Evolutionary conservation across 2,888 invertebrate species (phyloP).

Genomic region (Heteropelma amictum): DNA sequence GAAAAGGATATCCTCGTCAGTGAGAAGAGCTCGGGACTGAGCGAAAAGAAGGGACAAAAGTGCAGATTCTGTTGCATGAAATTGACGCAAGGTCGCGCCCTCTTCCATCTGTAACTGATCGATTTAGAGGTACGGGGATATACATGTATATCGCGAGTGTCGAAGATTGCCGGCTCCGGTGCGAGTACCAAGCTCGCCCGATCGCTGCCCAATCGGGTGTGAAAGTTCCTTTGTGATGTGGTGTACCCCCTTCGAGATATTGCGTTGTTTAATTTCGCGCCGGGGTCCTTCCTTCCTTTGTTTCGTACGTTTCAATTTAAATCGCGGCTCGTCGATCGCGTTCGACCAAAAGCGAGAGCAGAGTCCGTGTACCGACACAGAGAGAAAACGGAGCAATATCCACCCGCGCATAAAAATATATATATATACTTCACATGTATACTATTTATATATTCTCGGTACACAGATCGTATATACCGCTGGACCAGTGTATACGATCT

Average conservation of each 20-base stretch:
- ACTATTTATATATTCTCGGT: neutral
- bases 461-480: neutral
- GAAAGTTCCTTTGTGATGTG: conserved; percentile 72
- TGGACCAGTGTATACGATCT: neutral
- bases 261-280: conserved; percentile 76
- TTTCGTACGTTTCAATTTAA: conserved; percentile 76
- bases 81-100: too few species aligned
- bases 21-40: too few species aligned
- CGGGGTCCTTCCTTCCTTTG: conserved; percentile 70
- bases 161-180: too few species aligned
- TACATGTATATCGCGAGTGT: too few species aligned
- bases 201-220: conserved; percentile 73
- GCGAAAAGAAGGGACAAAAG: too few species aligned
- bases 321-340: conserved; percentile 63
- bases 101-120: too few species aligned
- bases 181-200: conserved; percentile 41
- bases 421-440: conserved; percentile 18
- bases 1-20: too few species aligned
- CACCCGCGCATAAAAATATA: conserved; percentile 7
- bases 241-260: conserved; percentile 68
- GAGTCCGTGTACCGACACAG: conserved; percentile 19
- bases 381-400: conserved; percentile 24
- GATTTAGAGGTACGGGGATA: neutral
- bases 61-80: too few species aligned
- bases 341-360: conserved; percentile 33